These are phyloP conservation scores for Andrena camellia DNA, from an alignment of 2,888 invertebrate species.

Conservation along the genomic window DNA sequence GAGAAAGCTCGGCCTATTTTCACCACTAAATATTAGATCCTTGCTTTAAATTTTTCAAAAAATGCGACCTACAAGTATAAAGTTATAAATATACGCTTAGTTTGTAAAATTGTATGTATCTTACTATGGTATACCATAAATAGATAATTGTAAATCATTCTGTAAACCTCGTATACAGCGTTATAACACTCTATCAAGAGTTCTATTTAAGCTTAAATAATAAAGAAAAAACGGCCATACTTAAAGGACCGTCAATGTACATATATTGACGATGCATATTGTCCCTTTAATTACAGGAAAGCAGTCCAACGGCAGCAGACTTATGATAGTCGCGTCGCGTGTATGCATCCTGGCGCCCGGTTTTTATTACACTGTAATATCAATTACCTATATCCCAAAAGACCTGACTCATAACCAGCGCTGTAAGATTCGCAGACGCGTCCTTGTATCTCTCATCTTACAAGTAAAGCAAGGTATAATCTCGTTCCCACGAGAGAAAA, in stretches of 20 bases:
- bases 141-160: too few species aligned
- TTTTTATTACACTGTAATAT: background rate
- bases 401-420: background rate
- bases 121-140: too few species aligned
- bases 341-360: conserved; percentile 57
- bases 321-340: conserved; percentile 60
- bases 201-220: too few species aligned
- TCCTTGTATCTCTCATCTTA: background rate
- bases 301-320: conserved; percentile 57
- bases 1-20: too few species aligned
- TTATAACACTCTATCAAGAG: too few species aligned
- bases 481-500: conserved; percentile 1
- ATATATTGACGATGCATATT: conserved; percentile 15
- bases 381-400: background rate
- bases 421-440: background rate
- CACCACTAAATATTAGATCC: too few species aligned
- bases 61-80: too few species aligned
- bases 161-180: too few species aligned
- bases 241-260: background rate
- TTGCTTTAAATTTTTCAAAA: too few species aligned
- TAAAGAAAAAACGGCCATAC: too few species aligned
- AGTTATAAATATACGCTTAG: too few species aligned
- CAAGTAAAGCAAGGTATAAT: background rate
- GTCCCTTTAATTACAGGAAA: conserved; percentile 63
- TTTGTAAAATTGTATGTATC: too few species aligned